phyloP scores from a whole-genome alignment of 2,113 vertebrate genomes.

The Salminus brasiliensis region DNA sequence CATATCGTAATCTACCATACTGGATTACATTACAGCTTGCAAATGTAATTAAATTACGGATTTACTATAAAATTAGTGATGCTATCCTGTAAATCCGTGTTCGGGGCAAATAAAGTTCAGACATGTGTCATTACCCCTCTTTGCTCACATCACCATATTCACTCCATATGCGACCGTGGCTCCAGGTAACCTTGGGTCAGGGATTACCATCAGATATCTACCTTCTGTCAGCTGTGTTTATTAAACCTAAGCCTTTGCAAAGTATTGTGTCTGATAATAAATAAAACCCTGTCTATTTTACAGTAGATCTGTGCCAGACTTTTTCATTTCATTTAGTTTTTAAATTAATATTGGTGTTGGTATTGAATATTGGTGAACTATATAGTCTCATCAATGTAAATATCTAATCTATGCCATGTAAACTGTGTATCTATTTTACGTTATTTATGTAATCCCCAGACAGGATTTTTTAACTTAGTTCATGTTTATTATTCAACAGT shows the following conservation, averaged over 20 bases:
- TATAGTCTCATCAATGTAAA: not conserved
- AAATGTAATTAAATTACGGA: not conserved
- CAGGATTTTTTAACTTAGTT: not conserved
- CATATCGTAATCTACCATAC: no score
- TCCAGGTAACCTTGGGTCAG: slow-evolving; percentile 64
- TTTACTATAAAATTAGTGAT: not conserved
- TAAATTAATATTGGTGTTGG: no score
- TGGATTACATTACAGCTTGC: not conserved
- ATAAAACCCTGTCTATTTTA: slow-evolving; percentile 32
- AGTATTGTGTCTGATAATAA: slow-evolving; percentile 49
- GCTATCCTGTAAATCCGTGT: not conserved
- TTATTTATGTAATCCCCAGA: no score
- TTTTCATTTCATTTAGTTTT: not conserved
- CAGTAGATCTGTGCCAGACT: not conserved
- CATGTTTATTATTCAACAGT: not conserved
- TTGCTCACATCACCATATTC: not conserved
- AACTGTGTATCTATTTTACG: no score
- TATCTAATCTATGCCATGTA: not conserved
- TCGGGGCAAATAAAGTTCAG: not conserved
- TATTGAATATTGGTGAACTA: not conserved
- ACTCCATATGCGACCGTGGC: slow-evolving; percentile 42
- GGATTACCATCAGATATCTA: slow-evolving; percentile 58
- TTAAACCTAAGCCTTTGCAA: slow-evolving; percentile 62
- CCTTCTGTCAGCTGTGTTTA: slow-evolving; percentile 53
- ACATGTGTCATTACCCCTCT: not conserved